A percentile compares a stretch with the other conserved stretches of the same genome.
Evolutionary conservation across 2,888 invertebrate genomes (phyloP).

Genomic region (Suillia variegata): DNA sequence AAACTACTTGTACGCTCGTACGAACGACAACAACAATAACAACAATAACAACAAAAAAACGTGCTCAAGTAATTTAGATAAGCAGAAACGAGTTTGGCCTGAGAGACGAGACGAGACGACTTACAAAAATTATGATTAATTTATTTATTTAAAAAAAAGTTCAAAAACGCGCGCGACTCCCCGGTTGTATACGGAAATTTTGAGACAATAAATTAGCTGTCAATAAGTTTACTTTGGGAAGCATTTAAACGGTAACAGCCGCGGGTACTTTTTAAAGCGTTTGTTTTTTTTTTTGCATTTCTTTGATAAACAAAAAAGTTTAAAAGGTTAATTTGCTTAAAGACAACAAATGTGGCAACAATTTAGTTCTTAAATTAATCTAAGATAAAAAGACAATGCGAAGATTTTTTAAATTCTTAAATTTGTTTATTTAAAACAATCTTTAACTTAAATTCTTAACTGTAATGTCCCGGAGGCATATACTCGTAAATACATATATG

Average conservation of each 20-base stretch:
- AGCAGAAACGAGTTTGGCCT: conserved; percentile 1
- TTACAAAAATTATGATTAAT: conserved; percentile 20
- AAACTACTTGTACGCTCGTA: not conserved
- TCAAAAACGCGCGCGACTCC: too few species aligned
- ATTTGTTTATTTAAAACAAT: too few species aligned
- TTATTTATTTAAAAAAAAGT: conserved; percentile 7
- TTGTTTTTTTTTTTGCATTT: not conserved
- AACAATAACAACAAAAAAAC: not conserved
- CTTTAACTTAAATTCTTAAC: too few species aligned
- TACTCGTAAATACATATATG: too few species aligned
- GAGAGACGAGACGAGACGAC: not conserved
- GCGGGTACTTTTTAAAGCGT: not conserved
- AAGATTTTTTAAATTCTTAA: too few species aligned
- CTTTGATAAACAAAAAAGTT: too few species aligned
- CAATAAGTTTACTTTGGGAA: conserved; percentile 17
- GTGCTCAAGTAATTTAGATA: conserved; percentile 21
- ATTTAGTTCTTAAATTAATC: not conserved
- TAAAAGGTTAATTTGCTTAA: too few species aligned
- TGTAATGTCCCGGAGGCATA: too few species aligned
- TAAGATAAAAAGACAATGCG: too few species aligned
- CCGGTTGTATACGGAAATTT: not conserved
- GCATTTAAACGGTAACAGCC: not conserved
- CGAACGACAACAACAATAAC: too few species aligned
- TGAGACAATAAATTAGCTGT: conserved; percentile 24
- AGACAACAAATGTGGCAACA: not conserved